Percentiles rank a stretch among this genome's conserved stretches.
These are phyloP conservation scores for Bombus superbus DNA, from an alignment of 1,140 invertebrate genomes.

Conservation along the genomic window DNA sequence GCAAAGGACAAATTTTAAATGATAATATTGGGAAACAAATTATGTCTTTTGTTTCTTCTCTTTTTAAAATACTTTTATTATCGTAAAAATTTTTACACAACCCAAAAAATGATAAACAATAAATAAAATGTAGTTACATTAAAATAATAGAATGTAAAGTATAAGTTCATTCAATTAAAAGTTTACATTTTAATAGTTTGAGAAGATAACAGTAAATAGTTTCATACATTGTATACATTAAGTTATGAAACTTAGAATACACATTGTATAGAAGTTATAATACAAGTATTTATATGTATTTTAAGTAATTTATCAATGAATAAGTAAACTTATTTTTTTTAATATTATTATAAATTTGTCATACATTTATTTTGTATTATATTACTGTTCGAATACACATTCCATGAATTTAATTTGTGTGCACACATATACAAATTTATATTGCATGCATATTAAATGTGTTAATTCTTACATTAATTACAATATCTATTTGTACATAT, in stretches of 20 bases:
- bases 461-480: slow-evolving; percentile 54
- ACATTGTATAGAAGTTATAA: slow-evolving; percentile 17
- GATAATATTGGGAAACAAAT: not conserved
- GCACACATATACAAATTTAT: slow-evolving; percentile 44
- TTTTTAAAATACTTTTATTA: slow-evolving; percentile 16
- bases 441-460: slow-evolving; percentile 49
- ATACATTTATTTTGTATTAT: slow-evolving; percentile 3
- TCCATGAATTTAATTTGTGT: slow-evolving; percentile 39
- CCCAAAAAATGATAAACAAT: slow-evolving; percentile 21
- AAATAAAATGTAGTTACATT: slow-evolving; percentile 29
- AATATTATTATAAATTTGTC: slow-evolving; percentile 36
- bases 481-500: slow-evolving; percentile 58
- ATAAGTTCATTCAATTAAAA: slow-evolving; percentile 1
- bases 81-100: not conserved
- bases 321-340: slow-evolving; percentile 21
- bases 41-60: not conserved
- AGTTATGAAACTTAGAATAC: slow-evolving; percentile 23
- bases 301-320: slow-evolving; percentile 33
- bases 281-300: slow-evolving; percentile 32
- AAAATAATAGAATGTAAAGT: slow-evolving; percentile 31
- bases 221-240: not conserved
- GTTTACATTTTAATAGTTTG: slow-evolving; percentile 22
- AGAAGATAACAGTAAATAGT: slow-evolving; percentile 22
- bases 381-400: slow-evolving; percentile 35
- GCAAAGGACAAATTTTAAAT: not conserved